Conservation (phyloP, 2,888 invertebrate species). For the Ectemnius cavifrons region DNA sequence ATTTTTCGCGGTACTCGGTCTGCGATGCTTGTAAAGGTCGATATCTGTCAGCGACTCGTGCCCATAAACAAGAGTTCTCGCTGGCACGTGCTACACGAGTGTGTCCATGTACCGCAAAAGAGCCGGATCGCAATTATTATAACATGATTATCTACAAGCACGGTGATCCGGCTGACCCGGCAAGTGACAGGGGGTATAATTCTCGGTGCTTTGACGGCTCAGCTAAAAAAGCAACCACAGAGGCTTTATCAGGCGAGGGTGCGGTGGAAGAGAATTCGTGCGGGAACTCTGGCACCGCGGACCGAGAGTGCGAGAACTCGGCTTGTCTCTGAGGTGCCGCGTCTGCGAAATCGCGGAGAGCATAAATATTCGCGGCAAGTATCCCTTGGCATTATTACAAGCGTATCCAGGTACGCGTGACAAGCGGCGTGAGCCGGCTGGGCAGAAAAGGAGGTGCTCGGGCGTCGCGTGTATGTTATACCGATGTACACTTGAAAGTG, state of each 20-base stretch:
- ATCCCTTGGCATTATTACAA: constrained; percentile 58
- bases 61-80: background rate
- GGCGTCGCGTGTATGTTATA: constrained; percentile 39
- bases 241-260: background rate
- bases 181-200: background rate
- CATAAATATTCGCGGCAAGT: constrained; percentile 73
- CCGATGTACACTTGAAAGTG: constrained; percentile 41
- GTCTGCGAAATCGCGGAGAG: constrained; percentile 60
- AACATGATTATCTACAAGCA: no score
- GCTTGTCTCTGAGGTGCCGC: background rate
- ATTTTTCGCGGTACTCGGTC: constrained; percentile 21
- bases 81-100: background rate
- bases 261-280: background rate
- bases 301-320: background rate
- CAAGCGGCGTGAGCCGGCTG: constrained; percentile 34
- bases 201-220: background rate
- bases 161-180: no score
- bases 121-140: no score
- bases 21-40: background rate
- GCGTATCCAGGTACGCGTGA: constrained; percentile 48
- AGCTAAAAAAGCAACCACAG: background rate
- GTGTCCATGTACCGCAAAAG: no score
- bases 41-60: background rate
- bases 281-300: background rate
- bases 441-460: constrained; percentile 17